Conservation (phyloP, 2,113 vertebrate genomes). For the Numenius arquata region DNA sequence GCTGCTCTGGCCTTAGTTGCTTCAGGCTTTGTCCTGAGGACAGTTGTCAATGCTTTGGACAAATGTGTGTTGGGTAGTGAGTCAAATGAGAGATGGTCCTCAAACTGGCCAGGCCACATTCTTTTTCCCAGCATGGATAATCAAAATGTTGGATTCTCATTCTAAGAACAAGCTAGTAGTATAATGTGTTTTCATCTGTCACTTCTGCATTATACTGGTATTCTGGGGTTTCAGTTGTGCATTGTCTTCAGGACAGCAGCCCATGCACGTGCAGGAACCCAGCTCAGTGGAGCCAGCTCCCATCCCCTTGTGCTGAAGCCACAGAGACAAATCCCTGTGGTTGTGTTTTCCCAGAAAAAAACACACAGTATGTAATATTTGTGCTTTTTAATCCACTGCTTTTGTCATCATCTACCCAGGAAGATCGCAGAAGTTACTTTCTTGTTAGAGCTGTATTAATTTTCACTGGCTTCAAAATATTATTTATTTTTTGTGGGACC, state of each 20-base stretch:
- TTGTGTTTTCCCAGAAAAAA: background rate
- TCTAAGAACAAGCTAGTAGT: background rate
- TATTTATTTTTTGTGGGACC: background rate
- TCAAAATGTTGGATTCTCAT: background rate
- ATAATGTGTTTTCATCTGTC: background rate
- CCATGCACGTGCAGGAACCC: background rate
- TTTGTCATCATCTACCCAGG: background rate
- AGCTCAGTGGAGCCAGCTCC: background rate
- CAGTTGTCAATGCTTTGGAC: background rate
- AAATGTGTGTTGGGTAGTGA: background rate
- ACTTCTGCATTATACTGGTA: background rate
- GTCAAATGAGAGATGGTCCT: background rate
- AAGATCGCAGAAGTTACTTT: background rate
- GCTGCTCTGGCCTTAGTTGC: background rate
- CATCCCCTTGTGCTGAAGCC: background rate
- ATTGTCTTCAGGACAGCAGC: background rate
- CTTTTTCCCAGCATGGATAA: rapidly evolving
- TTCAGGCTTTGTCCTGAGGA: background rate
- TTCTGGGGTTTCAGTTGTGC: background rate
- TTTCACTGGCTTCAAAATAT: background rate
- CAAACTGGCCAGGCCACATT: background rate
- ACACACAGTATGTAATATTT: background rate
- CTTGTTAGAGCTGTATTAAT: background rate
- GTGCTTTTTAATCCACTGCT: background rate
- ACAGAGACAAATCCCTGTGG: background rate